Evolutionary conservation across 2,888 invertebrate genomes (phyloP).

Genomic region (Ophion ellenae): DNA sequence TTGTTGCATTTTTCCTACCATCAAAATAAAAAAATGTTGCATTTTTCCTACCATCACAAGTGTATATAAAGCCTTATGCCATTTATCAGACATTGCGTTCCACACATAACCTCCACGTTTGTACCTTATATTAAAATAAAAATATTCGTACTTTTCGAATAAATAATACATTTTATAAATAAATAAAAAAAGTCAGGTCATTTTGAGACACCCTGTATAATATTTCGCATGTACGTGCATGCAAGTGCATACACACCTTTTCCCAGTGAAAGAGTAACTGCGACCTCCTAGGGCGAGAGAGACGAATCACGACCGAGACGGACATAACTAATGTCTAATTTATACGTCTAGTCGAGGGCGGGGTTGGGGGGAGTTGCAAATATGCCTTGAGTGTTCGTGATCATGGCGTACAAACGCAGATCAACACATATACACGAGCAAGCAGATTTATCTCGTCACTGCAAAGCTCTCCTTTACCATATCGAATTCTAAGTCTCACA

Average conservation of each 20-base stretch:
- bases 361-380: background rate
- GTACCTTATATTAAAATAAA: too few relatives aligned
- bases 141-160: too few relatives aligned
- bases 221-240: background rate
- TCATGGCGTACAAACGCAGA: slow-evolving; percentile 16
- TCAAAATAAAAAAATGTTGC: too few relatives aligned
- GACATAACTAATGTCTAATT: slow-evolving; percentile 66
- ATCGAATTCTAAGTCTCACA: slow-evolving; percentile 11
- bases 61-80: too few relatives aligned
- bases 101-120: too few relatives aligned
- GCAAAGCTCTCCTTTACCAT: slow-evolving; percentile 7
- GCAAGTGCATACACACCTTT: background rate
- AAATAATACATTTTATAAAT: too few relatives aligned
- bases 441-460: slow-evolving; percentile 1
- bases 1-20: too few relatives aligned
- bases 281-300: slow-evolving; percentile 31
- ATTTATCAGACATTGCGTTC: too few relatives aligned
- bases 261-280: slow-evolving; percentile 9
- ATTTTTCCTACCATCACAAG: too few relatives aligned
- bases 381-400: slow-evolving; percentile 31
- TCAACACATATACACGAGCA: background rate
- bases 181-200: too few relatives aligned
- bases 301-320: slow-evolving; percentile 47
- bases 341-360: slow-evolving; percentile 58
- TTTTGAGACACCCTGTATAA: too few relatives aligned